Base-by-base conservation (phyloP, 64 coral and sea anemone genomes). In the Catalaphyllia jardinei region DNA sequence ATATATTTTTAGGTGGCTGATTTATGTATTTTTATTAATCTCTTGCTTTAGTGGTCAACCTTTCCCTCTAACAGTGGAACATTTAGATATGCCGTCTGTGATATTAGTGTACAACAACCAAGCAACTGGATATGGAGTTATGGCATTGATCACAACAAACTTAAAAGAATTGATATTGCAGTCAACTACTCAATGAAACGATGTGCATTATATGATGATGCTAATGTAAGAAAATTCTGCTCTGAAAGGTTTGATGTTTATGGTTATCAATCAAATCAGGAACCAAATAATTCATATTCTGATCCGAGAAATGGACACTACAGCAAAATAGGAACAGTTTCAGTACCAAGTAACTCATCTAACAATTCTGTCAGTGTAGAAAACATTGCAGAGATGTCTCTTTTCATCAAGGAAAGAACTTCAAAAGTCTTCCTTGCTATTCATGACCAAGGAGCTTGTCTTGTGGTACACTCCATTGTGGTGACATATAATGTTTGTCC, bases 391-490 rank as follows among this genome's bases (percentile, higher is more conserved):
- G 49, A 52, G 22, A 31, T 85, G 10, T 85, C 63, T 1, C 38
- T 85, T 6, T 51, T 64, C 27, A 85, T 85, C 35, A 71, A 71
- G 38, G 81, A 69, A 85, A 42, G 63, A 52, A 85, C 81, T 29
- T 85, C 81, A 50, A 22, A 71, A 24, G 81, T 85, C 4, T 50
- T 85, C 19, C 76, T 89, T 89, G 88, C 88, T 10, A 64, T 89
- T 67, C 88, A 67, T 17, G 72, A 89, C 60, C 55, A 80, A 79
- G 88, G 88, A 9, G 88, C 72, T 27, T 89, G 88, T 29, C 24
- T 79, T 67, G 17, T 13, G 7, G 19, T 89, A 31, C 20, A 78
- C 20, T 69, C 61, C 16, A 27, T 89, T 62, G 6, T 80, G n/a
- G 73, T 89, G 2, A 71, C 39, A 15, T 89, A 89, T 35, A 77